Evolutionary conservation across 2,888 invertebrate genomes (phyloP).

Genomic region (Agonopterix heracliana): DNA sequence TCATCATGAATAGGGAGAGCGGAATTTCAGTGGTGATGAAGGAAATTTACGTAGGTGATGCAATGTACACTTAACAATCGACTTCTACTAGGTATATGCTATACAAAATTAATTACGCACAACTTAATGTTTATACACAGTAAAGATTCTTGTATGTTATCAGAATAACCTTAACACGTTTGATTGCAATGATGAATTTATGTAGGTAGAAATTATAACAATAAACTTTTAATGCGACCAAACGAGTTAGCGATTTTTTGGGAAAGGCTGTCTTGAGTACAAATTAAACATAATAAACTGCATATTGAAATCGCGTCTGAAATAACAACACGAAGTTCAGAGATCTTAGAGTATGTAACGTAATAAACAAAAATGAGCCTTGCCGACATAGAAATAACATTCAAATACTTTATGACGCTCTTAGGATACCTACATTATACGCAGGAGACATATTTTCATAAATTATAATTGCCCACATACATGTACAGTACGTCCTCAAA

Average conservation of each 20-base stretch:
- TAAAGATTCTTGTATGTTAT: neutral
- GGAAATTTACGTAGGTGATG: neutral
- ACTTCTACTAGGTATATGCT: constrained; percentile 2
- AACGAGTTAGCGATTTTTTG: too few species aligned
- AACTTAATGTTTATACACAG: constrained; percentile 2
- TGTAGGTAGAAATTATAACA: too few species aligned
- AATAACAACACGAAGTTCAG: too few species aligned
- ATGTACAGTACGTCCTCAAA: constrained; percentile 27
- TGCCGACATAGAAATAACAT: neutral
- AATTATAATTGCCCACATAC: constrained; percentile 70
- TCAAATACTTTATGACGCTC: constrained; percentile 4
- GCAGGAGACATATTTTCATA: constrained; percentile 73
- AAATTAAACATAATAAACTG: too few species aligned
- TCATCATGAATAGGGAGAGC: too few species aligned
- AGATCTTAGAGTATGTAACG: too few species aligned
- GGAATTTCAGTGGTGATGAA: too few species aligned
- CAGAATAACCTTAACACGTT: too few species aligned
- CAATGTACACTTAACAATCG: neutral
- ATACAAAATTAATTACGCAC: constrained; percentile 3
- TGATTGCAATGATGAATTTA: too few species aligned
- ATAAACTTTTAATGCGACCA: too few species aligned
- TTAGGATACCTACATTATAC: constrained; percentile 20
- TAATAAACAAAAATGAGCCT: neutral
- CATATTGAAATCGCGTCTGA: neutral
- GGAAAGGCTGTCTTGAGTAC: too few species aligned